Evolutionary conservation across 2,888 invertebrate species (phyloP), one percentile per base, ranked within the genome.

Genomic region (Ichneumoninae sp.): DNA sequence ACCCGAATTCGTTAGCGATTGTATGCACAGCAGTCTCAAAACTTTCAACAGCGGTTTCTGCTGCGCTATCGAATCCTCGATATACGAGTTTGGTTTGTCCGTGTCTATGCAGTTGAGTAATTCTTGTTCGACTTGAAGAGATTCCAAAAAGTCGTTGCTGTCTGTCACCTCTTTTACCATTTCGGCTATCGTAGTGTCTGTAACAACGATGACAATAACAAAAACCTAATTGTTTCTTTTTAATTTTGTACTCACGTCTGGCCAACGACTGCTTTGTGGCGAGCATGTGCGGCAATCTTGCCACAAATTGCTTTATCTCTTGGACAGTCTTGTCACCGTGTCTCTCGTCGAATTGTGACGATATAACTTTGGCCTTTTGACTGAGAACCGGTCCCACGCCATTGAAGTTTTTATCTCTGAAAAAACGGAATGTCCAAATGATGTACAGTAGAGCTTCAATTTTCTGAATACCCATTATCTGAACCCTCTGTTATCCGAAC

Each of bases 221-320:
- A 3, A 50, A 5, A 69, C 1, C 22, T 16, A 13, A 33, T 50
- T 50, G 19, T 26, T 57, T 57, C 1, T 57, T 22, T 57, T 26
- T 13, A 57, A 10, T 22, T 7, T 26, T 44, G 68, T 19, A 92
- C 94, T 92, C 92, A 95, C 95, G 95, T 86, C 94, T 94, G 44
- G 97, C 96, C n/a, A 98, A 94, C 0, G 98, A 97, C 91, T 97
- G 96, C 91, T 98, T 98, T 87, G 97, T 96, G 26, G 96, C 97
- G 90, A 98, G 94, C 94, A 99, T 96, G 89, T 97, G 97, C 0
- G 98, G 98, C 86, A 99, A 94, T 74, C 97, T 96, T 50, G 97
- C 96, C 2, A 99, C 99, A 93, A 98, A 98, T 91, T 97, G 96
- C 92, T 98, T 98, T 94, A 99, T 98, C 94, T 99, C 98, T 90